Base-by-base conservation (phyloP, 2,797 vertebrate genomes). In the Hippopotamyrus pictus region DNA sequence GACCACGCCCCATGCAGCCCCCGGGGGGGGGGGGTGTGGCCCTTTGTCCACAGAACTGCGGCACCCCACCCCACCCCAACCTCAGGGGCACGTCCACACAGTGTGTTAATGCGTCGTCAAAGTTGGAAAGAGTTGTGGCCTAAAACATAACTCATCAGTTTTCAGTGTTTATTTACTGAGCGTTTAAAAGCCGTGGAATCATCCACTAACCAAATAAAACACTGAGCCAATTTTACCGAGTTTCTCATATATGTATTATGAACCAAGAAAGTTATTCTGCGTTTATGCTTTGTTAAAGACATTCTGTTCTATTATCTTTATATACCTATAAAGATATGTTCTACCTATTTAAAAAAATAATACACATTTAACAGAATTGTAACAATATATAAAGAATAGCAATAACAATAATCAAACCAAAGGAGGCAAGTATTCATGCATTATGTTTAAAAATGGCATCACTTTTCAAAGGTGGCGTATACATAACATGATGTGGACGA, bases 1-100 rank as follows among this genome's bases (percentile, higher is more conserved):
- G 88, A 33, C 84, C 86, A 88, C 88, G 33, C 87, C 73, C 54
- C 88, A 88, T 86, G 59, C 65, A 44, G 53, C 29, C 14, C 59
- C 17, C n/a, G 1, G 25, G 88, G 48, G 8, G 44, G 59, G 86
- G 92, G 95, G 95, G 95, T 54, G 95, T 95, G 95, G 95, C 94
- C 92, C 92, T 73, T 88, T 57, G 86, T 65, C 54, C 88, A 76
- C 57, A 51, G 62, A 90, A 88, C 76, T 17, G 86, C 90, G 51
- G 59, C 90, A 54, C 90, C 90, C 51, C 4, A n/a, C 85, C 87
- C 89, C 87, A 76, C 50, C 86, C 50, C n/a, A n/a, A n/a, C n/a
- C 89, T 48, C 82, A 4, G 82, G n/a, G 44, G n/a, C 82, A 85
- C 11, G 44, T 6, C 4, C 12, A 51, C 48, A 51, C 46, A 11